A percentile compares a stretch with the other conserved stretches of the same genome.
These are phyloP conservation scores for Eleginops maclovinus DNA, from an alignment of 2,113 vertebrate genomes.

Conservation along the genomic window DNA sequence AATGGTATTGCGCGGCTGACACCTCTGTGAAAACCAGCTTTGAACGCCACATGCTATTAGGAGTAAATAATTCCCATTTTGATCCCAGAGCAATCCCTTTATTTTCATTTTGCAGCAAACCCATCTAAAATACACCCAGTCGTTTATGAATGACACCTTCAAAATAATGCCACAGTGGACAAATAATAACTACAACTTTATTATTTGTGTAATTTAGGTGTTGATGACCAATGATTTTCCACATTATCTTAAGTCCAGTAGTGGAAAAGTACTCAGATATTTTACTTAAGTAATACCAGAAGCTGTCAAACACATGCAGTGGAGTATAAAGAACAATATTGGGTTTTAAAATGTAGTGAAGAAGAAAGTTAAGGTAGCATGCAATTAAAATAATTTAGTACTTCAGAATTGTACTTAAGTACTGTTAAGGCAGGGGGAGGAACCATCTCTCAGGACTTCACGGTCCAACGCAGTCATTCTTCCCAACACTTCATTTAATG, in stretches of 20 bases:
- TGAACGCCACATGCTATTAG: neutral
- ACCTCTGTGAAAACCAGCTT: neutral
- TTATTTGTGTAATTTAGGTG: neutral
- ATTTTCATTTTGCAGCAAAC: neutral
- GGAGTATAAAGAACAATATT: no score
- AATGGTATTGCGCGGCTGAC: neutral
- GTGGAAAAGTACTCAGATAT: no score
- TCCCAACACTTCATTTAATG: slow-evolving; percentile 33
- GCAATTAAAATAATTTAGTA: no score
- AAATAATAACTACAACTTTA: neutral
- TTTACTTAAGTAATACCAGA: no score
- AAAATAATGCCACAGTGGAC: neutral
- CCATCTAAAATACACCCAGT: neutral
- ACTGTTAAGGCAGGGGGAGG: slow-evolving; percentile 2
- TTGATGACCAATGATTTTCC: slow-evolving; percentile 5
- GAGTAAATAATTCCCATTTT: neutral
- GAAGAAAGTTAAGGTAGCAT: no score
- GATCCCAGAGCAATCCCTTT: neutral
- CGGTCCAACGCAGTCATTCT: slow-evolving; percentile 36
- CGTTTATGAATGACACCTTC: neutral
- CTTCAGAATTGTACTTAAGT: no score
- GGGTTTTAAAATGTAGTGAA: no score
- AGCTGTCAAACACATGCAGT: no score
- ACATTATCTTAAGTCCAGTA: neutral
- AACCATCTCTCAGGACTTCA: neutral